phyloP scores from a whole-genome alignment of 2,797 vertebrate species.

The Liparis tanakae region DNA sequence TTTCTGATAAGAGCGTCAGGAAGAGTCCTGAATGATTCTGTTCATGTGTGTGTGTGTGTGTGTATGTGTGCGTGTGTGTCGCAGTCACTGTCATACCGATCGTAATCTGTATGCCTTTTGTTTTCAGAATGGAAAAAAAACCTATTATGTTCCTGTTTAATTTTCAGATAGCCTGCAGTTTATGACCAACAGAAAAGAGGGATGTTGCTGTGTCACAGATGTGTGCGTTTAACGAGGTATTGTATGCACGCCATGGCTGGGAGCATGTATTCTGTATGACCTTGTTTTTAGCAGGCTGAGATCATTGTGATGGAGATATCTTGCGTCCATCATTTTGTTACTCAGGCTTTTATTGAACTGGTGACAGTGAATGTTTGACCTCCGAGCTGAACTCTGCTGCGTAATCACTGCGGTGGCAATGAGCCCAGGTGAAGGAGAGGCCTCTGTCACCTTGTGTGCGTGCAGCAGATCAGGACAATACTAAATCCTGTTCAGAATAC shows the following conservation, averaged over 20 bases:
- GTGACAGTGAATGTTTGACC: conserved; percentile 66
- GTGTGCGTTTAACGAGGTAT: background rate
- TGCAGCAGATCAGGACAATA: conserved; percentile 29
- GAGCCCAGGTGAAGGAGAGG: conserved; percentile 67
- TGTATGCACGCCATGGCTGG: conserved; percentile 6
- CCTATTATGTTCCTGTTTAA: conserved; percentile 4
- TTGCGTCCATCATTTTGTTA: conserved; percentile 53
- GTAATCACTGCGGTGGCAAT: conserved; percentile 58
- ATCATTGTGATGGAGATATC: conserved; percentile 61
- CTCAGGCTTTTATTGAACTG: conserved; percentile 50
- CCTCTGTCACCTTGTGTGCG: conserved; percentile 47
- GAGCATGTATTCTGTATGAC: conserved; percentile 42
- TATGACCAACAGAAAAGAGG: background rate
- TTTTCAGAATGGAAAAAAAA: conserved; percentile 16
- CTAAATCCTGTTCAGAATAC: conserved; percentile 14
- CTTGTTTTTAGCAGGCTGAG: conserved; percentile 49
- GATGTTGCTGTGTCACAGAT: background rate
- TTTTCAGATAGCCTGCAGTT: conserved; percentile 33
- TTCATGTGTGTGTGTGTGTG: conserved; percentile 16
- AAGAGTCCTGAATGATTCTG: conserved; percentile 39
- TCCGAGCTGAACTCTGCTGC: conserved; percentile 25
- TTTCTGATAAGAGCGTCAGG: conserved; percentile 64
- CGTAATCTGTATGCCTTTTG: conserved; percentile 50
- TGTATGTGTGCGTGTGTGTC: conserved; percentile 10
- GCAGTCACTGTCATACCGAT: conserved; percentile 35